Conservation (phyloP, 2,113 vertebrate species). For the Narcine bancroftii region DNA sequence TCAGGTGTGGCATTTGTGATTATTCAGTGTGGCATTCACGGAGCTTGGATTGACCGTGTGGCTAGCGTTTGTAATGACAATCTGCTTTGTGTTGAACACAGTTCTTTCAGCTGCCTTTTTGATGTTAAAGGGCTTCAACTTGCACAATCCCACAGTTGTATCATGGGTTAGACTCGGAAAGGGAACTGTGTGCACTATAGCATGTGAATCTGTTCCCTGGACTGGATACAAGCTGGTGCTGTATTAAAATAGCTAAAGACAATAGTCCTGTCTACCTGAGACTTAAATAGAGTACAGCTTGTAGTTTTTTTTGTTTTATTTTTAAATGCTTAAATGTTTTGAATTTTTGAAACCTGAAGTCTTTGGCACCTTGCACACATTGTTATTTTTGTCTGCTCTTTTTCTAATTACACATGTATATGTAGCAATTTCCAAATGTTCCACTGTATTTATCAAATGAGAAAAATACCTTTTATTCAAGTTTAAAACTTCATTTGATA, state of each 20-base stretch:
- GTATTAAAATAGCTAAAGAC: constrained; percentile 24
- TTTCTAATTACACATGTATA: constrained; percentile 29
- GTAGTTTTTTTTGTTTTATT: neutral
- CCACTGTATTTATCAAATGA: neutral
- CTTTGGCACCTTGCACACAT: constrained; percentile 23
- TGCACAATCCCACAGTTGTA: constrained; percentile 36
- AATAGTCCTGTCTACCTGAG: constrained; percentile 20
- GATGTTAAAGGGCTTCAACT: constrained; percentile 37
- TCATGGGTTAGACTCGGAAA: constrained; percentile 9
- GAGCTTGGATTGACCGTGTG: constrained; percentile 35
- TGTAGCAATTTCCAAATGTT: constrained; percentile 28
- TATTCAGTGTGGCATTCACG: constrained; percentile 27
- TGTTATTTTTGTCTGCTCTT: neutral
- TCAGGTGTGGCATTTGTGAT: constrained; percentile 36
- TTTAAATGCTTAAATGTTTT: constrained; percentile 24
- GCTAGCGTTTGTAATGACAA: constrained; percentile 33
- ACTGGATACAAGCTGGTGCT: constrained; percentile 26
- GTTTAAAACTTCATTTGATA: neutral
- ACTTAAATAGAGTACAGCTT: constrained; percentile 29
- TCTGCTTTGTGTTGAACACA: constrained; percentile 33
- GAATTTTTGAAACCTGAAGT: neutral
- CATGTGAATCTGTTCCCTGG: neutral
- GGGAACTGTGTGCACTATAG: neutral
- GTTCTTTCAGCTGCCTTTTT: constrained; percentile 37
- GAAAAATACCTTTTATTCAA: neutral